Base-by-base conservation (phyloP, 2,797 vertebrate species). In the Synanceia verrucosa region DNA sequence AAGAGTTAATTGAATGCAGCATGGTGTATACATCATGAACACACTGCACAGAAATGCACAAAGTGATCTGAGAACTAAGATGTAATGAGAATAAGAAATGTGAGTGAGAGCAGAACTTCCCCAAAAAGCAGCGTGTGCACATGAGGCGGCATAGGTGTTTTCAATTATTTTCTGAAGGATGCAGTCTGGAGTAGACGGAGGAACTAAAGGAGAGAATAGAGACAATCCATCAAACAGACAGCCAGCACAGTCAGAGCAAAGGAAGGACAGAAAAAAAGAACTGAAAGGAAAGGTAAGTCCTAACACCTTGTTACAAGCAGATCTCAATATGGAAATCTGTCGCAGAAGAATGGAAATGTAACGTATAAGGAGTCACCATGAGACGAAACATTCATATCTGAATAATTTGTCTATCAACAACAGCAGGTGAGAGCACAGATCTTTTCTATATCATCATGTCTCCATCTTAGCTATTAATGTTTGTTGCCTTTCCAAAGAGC, bases 191-290 rank as follows among this genome's bases (percentile, higher is more conserved):
- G 78, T 41, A 70, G 83, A 89, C 73, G 71, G 70, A 83, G 71
- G 68, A 82, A 78, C 71, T 76, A 79, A 81, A 73, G 71, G 50
- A 65, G 76, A 81, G 79, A 83, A 88, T 67, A 78, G 80, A 88
- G 84, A 89, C 72, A 33, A 90, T 91, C 84, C 86, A 88, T 91
- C 90, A 90, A 85, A 88, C 36, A 82, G 88, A 89, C 84, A 88
- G 72, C 73, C 65, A 77, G 82, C 71, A 66, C 75, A 85, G 72
- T 65, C 64, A 78, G 68, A 79, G 78, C 52, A 46, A 46, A 36
- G 50, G 43, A 13, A 11, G 29, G 33, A 36, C 46, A 62, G 37
- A 56, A 66, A 70, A 48, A 9, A 19, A 43, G n/a, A 19, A 11
- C 3, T 4, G 10, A 51, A 69, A 60, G 65, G 9, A 46, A 39